Evolutionary conservation across 2,797 vertebrate species (phyloP).

Genomic region (Columba guinea): DNA sequence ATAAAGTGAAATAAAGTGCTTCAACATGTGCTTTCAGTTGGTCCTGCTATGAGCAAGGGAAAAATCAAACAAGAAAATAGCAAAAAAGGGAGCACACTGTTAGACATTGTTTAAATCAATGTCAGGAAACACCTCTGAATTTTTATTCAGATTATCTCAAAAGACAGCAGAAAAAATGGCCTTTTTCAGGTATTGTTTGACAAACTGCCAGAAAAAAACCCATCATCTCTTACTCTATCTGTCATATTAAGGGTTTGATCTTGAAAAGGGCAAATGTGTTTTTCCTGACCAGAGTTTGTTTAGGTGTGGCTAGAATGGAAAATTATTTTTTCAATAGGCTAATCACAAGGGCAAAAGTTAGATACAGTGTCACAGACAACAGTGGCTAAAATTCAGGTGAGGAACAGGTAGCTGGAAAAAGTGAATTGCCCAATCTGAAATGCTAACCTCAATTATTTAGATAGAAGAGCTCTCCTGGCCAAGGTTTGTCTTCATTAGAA

Average conservation of each 20-base stretch:
- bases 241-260: not conserved
- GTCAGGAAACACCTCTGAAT: not conserved
- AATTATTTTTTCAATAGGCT: not conserved
- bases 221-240: not conserved
- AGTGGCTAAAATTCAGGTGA: not conserved
- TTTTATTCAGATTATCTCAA: not conserved
- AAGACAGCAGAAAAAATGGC: not conserved
- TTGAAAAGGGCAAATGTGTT: conserved; percentile 6
- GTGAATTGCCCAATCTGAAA: not conserved
- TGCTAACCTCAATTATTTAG: not conserved
- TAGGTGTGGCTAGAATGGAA: not conserved
- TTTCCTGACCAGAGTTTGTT: not conserved
- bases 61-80: not conserved
- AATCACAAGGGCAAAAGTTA: not conserved
- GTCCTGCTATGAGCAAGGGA: not conserved
- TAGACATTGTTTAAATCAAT: not conserved
- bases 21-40: not conserved
- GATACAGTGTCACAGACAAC: not conserved
- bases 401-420: not conserved
- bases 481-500: not conserved
- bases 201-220: not conserved
- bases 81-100: not conserved
- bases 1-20: not conserved
- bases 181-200: not conserved
- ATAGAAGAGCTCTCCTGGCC: not conserved